Conservation (phyloP, 2,888 invertebrate genomes). For the Miltochrista miniata region DNA sequence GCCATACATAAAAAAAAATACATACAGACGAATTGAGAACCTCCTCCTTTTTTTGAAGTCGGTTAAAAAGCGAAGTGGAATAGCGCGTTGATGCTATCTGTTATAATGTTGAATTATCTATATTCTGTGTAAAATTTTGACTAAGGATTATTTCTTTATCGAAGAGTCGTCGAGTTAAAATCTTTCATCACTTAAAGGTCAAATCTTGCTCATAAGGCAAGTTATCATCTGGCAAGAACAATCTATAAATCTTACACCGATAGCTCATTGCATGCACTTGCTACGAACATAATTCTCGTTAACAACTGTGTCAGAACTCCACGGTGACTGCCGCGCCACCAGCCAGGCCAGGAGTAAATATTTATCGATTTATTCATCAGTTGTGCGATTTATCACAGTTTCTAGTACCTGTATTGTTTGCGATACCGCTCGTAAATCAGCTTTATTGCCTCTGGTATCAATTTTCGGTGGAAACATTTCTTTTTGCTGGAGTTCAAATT, state of each 20-base stretch:
- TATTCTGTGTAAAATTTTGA: no score
- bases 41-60: no score
- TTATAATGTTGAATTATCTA: no score
- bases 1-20: no score
- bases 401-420: slow-evolving; percentile 46
- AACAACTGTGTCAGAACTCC: background rate
- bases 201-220: background rate
- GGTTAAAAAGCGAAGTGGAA: no score
- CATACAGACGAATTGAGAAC: no score
- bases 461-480: slow-evolving; percentile 31
- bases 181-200: no score
- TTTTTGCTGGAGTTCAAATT: slow-evolving; percentile 21
- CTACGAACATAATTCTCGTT: background rate
- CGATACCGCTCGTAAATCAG: slow-evolving; percentile 48
- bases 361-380: slow-evolving; percentile 25
- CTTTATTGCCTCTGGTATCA: slow-evolving; percentile 49
- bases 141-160: no score
- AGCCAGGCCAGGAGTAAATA: slow-evolving; percentile 6
- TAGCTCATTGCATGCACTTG: background rate
- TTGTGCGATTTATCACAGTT: slow-evolving; percentile 30
- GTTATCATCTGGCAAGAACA: background rate
- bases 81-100: no score
- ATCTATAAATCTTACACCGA: background rate
- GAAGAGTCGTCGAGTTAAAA: no score
- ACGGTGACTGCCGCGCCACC: background rate